phyloP scores from a whole-genome alignment of 2,888 invertebrate genomes.

The Zele albiditarsus region DNA sequence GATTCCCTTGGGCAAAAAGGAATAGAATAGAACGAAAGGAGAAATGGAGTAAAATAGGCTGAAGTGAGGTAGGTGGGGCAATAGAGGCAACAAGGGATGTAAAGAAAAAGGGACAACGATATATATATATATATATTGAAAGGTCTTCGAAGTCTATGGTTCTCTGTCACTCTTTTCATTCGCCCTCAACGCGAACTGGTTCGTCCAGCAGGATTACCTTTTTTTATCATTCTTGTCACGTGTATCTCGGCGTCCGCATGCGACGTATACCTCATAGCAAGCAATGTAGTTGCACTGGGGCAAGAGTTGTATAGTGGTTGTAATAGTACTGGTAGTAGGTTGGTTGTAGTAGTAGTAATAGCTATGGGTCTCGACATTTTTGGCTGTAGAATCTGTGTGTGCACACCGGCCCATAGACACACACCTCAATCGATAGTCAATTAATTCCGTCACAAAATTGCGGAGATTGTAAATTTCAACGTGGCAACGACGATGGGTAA shows the following conservation, averaged over 20 bases:
- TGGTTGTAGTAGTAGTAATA: background rate
- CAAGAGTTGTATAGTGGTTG: background rate
- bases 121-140: slow-evolving; percentile 34
- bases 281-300: background rate
- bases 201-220: slow-evolving; percentile 62
- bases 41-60: slow-evolving; percentile 18
- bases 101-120: slow-evolving; percentile 22
- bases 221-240: slow-evolving; percentile 68
- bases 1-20: slow-evolving; percentile 2
- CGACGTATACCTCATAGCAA: slow-evolving; percentile 8
- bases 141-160: slow-evolving; percentile 62
- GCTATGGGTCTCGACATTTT: slow-evolving; percentile 29
- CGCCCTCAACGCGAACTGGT: slow-evolving; percentile 53
- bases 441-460: slow-evolving; percentile 59
- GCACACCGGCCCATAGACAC: slow-evolving; percentile 26
- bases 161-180: slow-evolving; percentile 52
- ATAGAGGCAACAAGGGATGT: background rate
- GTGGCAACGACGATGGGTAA: background rate
- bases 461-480: slow-evolving; percentile 45
- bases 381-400: slow-evolving; percentile 30
- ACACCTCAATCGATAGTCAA: slow-evolving; percentile 60
- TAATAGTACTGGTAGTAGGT: slow-evolving; percentile 2
- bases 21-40: slow-evolving; percentile 6
- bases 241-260: slow-evolving; percentile 54
- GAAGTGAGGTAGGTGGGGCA: slow-evolving; percentile 10